Base-by-base conservation (phyloP, 2,888 invertebrate species). In the Campopleginae sp. region DNA sequence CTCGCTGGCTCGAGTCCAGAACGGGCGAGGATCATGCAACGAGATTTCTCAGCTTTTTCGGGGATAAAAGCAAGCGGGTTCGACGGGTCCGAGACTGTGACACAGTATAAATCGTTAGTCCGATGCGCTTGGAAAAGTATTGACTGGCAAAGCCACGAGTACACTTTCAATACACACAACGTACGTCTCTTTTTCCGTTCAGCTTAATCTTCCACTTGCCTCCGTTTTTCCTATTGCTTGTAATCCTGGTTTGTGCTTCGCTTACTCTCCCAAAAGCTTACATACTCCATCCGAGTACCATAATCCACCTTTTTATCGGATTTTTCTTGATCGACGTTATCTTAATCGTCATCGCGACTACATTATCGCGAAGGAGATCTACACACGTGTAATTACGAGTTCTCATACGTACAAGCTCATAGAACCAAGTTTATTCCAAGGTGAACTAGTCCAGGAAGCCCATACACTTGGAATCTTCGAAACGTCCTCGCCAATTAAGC, bases 341-440 rank as follows among this genome's bases (percentile, higher is more conserved):
- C 86, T 82, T 86, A 85, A 88, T 88, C 86, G 84, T n/a, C 75
- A 86, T 86, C 82, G 19, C 63, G 61, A 79, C 42, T 42, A 42
- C 42, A 12, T 72, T 54, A 77, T 77, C 77, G 54, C 72, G 31
- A 23, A 23, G 70, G 70, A 77, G 80, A 70, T 80, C 71, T 51
- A 27, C 7, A 38, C 27, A n/a, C 51, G 23, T 38, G 48, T 31
- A 48, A 51, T 51, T 38, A 48, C 63, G 42, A 63, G 7, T 72
- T 42, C 14, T 42, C 42, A 17, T 17, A 17, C 14, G 23, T 23
- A 14, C 27, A n/a, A 58, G 58, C 58, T 27, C 14, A 0, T 1
- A 27, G 27, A 58, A 58, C 27, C 12, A 14, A 27, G 58, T 27
- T n/a, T n/a, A 58, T 58, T 58, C 27, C 58, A 58, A 58, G 58